Percentiles rank a stretch among this genome's conserved stretches.
phyloP scores from a whole-genome alignment of 1,140 invertebrate genomes.

The Drosophila neocordata region DNA sequence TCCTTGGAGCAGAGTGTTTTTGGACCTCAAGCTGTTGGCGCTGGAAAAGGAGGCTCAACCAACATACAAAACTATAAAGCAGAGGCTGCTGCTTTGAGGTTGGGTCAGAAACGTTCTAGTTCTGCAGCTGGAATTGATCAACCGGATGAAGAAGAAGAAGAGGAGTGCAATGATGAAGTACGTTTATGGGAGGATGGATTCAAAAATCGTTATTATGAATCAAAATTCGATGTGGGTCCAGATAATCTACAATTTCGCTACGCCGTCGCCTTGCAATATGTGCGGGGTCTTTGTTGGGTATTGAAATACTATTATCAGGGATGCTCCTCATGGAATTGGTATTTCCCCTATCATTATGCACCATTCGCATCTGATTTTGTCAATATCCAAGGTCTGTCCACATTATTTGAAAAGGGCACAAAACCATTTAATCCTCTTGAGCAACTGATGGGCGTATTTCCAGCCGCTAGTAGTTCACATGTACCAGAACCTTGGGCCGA shows the following conservation, averaged over 20 bases:
- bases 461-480: conserved; percentile 96
- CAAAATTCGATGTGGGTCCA: conserved; percentile 95
- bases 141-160: conserved; percentile 83
- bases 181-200: conserved; percentile 98
- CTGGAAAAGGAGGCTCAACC: conserved; percentile 74
- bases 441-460: conserved; percentile 99
- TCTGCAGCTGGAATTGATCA: conserved; percentile 64
- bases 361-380: conserved; percentile 99
- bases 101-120: conserved; percentile 80
- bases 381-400: conserved; percentile 93
- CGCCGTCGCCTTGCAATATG: conserved; percentile 96
- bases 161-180: conserved; percentile 96
- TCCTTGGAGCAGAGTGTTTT: conserved; percentile 85
- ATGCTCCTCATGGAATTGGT: conserved; percentile 99
- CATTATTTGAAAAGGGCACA: conserved; percentile 94
- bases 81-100: conserved; percentile 88
- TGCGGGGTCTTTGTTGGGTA: conserved; percentile 98
- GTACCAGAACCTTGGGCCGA: conserved; percentile 96
- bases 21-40: conserved; percentile 86
- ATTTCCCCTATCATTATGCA: conserved; percentile 99
- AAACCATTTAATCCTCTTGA: conserved; percentile 98
- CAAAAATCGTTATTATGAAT: conserved; percentile 98
- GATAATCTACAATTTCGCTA: conserved; percentile 94
- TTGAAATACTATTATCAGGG: conserved; percentile 99
- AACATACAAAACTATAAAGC: conserved; percentile 85